A percentile compares a stretch with the other conserved stretches of the same genome.
Evolutionary conservation across 2,797 vertebrate species (phyloP).

Genomic region (Dendrocincla tyrannina): DNA sequence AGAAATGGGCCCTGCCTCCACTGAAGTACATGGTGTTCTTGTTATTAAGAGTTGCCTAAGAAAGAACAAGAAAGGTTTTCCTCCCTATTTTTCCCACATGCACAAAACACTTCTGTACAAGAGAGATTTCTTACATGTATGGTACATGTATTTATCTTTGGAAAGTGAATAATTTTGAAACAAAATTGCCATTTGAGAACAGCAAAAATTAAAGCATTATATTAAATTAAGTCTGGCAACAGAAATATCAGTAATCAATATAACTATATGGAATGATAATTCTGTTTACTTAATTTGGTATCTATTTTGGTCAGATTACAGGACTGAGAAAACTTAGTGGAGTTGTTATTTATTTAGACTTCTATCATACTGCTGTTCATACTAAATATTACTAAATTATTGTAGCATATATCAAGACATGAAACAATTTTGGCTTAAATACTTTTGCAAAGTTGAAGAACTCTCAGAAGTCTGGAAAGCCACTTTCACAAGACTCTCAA

Average conservation of each 20-base stretch:
- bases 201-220: not conserved
- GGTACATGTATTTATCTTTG: not conserved
- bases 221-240: not conserved
- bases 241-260: not conserved
- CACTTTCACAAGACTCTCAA: rapidly evolving
- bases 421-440: not conserved
- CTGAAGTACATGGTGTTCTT: not conserved
- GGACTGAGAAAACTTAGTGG: not conserved
- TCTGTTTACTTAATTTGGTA: not conserved
- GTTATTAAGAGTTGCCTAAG: not conserved
- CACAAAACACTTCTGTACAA: not conserved
- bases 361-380: not conserved
- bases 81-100: not conserved
- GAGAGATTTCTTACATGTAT: not conserved
- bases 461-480: not conserved
- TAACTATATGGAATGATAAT: not conserved
- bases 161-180: not conserved
- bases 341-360: not conserved
- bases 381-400: not conserved
- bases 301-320: not conserved
- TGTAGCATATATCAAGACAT: not conserved
- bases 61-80: not conserved
- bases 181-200: not conserved
- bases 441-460: not conserved
- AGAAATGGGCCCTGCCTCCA: not conserved